Evolutionary conservation across 2,797 vertebrate species (phyloP), one percentile per base, ranked within the genome.

Genomic region (Chanos chanos): DNA sequence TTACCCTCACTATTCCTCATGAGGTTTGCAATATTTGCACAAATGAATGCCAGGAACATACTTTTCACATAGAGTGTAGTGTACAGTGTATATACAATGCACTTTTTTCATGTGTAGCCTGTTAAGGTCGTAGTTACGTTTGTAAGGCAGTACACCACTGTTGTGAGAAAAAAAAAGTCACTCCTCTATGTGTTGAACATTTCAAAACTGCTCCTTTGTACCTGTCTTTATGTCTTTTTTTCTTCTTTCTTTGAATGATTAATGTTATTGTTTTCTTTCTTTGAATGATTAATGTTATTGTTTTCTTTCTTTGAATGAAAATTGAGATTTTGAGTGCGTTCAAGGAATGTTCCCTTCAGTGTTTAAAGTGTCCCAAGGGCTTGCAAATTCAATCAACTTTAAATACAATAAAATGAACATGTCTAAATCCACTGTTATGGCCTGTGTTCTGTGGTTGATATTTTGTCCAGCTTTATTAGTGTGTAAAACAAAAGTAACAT

Each of bases 21-120:
- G 72, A 65, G 40, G 47, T 56, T 61, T 68, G 77, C 71, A 79
- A 78, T 70, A 78, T 72, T 72, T 77, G 81, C 80, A 81, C 77
- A 77, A 55, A 49, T 68, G 79, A 75, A 81, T 74, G 61, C 55
- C 69, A 68, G 37, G 33, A 75, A 43, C 40, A 22, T 0, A 63
- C 50, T 48, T 44, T 30, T 36, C 24, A 34, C 31, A 2, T 28
- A 55, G 24, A 31, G 24, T 4, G 19, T 57, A 13, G 18, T 63
- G n/a, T 18, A 6, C n/a, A n/a, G n/a, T 39, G 22, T 52, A 19
- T 48, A 33, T 60, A 21, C 34, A 33, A 40, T 43, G 40, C 40
- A 43, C 40, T 43, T 19, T n/a, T 40, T 12, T 22, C 19, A 22
- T 12, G 5, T 34, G 10, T 9, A 13, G 12, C 34, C n/a, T n/a